These are phyloP conservation scores for Chironomus tepperi DNA, from an alignment of 1,140 invertebrate genomes.

Conservation along the genomic window DNA sequence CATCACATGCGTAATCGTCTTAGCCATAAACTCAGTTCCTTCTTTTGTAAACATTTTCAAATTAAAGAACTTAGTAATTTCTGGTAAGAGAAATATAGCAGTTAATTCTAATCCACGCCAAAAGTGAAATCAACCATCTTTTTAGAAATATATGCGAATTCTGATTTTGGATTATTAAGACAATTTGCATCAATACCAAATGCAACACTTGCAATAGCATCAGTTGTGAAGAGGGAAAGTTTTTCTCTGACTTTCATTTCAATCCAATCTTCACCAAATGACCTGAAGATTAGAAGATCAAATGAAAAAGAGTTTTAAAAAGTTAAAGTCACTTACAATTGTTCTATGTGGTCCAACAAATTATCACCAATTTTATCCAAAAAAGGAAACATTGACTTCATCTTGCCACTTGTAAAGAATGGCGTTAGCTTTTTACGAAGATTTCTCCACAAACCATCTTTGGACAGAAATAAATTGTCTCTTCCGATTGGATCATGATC, in stretches of 20 bases:
- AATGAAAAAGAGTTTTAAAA: too few species aligned
- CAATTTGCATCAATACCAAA: conserved; percentile 50
- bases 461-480: conserved; percentile 34
- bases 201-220: conserved; percentile 49
- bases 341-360: conserved; percentile 25
- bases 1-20: conserved; percentile 36
- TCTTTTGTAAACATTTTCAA: conserved; percentile 28
- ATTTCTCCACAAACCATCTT: conserved; percentile 42
- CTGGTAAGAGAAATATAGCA: conserved; percentile 41
- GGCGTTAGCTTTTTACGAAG: conserved; percentile 44
- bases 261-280: conserved; percentile 26
- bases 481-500: conserved; percentile 30
- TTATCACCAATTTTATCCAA: conserved; percentile 39
- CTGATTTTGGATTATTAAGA: conserved; percentile 41
- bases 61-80: conserved; percentile 30
- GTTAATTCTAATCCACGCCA: conserved; percentile 44
- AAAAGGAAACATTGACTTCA: conserved; percentile 47
- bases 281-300: neutral
- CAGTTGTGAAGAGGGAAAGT: conserved; percentile 45
- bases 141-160: conserved; percentile 38
- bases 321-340: too few species aligned
- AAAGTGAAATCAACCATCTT: conserved; percentile 47
- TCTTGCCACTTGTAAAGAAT: conserved; percentile 45
- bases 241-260: conserved; percentile 41
- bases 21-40: conserved; percentile 36